A percentile compares a stretch with the other conserved stretches of the same genome.
Conservation (phyloP, 2,888 invertebrate genomes). For the Drosophila neotestacea region DNA sequence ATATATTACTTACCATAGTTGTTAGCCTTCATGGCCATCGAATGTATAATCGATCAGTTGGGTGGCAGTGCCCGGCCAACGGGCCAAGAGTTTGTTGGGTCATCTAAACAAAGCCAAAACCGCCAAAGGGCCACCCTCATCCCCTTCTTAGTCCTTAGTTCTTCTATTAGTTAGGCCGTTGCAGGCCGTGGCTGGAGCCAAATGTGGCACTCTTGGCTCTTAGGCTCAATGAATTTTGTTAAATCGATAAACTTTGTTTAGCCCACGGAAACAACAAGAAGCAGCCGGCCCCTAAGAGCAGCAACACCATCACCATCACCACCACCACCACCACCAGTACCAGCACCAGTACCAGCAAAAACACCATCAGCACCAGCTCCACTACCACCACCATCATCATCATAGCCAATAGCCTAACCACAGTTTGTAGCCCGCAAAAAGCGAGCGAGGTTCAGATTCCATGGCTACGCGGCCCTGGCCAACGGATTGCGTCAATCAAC, state of each 20-base stretch:
- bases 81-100: slow-evolving; percentile 75
- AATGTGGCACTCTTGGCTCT: slow-evolving; percentile 74
- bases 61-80: slow-evolving; percentile 74
- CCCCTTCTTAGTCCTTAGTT: background rate
- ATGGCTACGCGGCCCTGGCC: slow-evolving; percentile 71
- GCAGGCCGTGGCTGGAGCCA: slow-evolving; percentile 50
- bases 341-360: slow-evolving; percentile 28
- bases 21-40: slow-evolving; percentile 79
- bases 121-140: slow-evolving; percentile 13
- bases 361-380: slow-evolving; percentile 26
- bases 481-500: slow-evolving; percentile 79
- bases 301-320: slow-evolving; percentile 3
- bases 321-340: slow-evolving; percentile 16
- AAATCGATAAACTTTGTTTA: slow-evolving; percentile 81
- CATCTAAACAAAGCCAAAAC: slow-evolving; percentile 77
- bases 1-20: slow-evolving; percentile 9
- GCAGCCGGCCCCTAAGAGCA: slow-evolving; percentile 68
- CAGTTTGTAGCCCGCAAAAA: slow-evolving; percentile 27
- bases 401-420: slow-evolving; percentile 46
- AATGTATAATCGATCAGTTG: slow-evolving; percentile 79
- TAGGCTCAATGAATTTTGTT: slow-evolving; percentile 75
- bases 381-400: slow-evolving; percentile 10
- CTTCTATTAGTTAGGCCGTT: slow-evolving; percentile 2
- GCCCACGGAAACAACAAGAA: slow-evolving; percentile 78
- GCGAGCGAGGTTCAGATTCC: slow-evolving; percentile 52